Percentiles rank a stretch among this genome's conserved stretches.
phyloP scores from a whole-genome alignment of 2,797 vertebrate genomes.

The Thunnus albacares region DNA sequence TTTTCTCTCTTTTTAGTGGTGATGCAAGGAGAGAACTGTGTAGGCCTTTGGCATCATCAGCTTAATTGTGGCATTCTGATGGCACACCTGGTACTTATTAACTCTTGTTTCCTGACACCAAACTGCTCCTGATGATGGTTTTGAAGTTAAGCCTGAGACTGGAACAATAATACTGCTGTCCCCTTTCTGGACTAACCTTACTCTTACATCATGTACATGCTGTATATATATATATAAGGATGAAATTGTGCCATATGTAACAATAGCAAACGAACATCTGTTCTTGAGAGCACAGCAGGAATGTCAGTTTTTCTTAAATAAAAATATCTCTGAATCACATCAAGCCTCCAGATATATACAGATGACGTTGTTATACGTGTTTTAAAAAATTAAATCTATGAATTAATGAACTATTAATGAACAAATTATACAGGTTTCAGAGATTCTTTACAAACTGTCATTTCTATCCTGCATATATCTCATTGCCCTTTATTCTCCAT shows the following conservation, averaged over 20 bases:
- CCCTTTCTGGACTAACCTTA: no score
- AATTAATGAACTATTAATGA: background rate
- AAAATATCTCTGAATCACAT: background rate
- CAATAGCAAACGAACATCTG: background rate
- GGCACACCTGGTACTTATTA: background rate
- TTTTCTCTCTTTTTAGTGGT: background rate
- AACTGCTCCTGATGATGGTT: background rate
- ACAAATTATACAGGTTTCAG: slow-evolving; percentile 3
- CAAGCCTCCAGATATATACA: background rate
- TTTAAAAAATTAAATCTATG: background rate
- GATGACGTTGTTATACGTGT: background rate
- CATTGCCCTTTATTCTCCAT: slow-evolving; percentile 17
- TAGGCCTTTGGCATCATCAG: background rate
- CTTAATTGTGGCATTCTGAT: background rate
- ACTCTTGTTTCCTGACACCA: background rate
- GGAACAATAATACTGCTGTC: background rate
- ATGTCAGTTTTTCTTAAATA: background rate
- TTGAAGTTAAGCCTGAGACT: background rate
- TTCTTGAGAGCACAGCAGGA: background rate
- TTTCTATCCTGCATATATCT: background rate
- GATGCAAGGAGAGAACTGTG: no score
- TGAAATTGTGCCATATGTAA: background rate
- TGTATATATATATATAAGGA: background rate
- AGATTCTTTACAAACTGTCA: background rate
- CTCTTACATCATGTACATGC: background rate